Evolutionary conservation across 2,888 invertebrate genomes (phyloP), one percentile per base, ranked within the genome.

Genomic region (Drosophila neutralis): DNA sequence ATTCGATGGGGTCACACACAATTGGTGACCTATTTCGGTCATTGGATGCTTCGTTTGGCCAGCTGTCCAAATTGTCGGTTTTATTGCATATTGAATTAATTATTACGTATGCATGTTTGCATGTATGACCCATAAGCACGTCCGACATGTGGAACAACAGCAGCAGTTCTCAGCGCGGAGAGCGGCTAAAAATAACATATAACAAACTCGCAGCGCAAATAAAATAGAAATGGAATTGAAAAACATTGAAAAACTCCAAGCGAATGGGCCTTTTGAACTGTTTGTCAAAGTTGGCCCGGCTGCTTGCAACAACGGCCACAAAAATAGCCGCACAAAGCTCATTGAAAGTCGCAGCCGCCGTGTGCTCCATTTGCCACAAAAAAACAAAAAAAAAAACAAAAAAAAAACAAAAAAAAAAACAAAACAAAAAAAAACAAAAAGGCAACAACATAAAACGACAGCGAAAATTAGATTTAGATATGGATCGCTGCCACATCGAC

Each of bases 241-340:
- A 60, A 63, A 56, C 69, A 83, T 75, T 84, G 87, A 77, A 83
- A 62, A 82, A 76, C 85, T 82, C 75, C 80, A 71, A 85, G 60
- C 73, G 76, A 76, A 80, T 80, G 61, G 75, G 83, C 72, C 79
- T 85, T 85, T 84, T 74, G 77, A 86, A 84, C 84, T 69, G 73
- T 86, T 90, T 84, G 90, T 84, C 90, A 90, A 70, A 69, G 80
- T 73, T 67, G 69, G 64, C 67, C 60, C 56, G 84, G 63, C 64
- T 83, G 90, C 56, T 56, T 56, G 56, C 56, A 38, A 38, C 87
- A 80, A 51, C 60, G 67, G 57, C 73, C 81, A 84, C 90, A 80
- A 90, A 84, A 90, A 84, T 84, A 84, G 84, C 90, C 74, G 49
- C 73, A 89, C 87, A 90, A 88, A 88, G 86, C 84, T 83, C 81